These are phyloP conservation scores for Hymenopus coronatus DNA, from an alignment of 2,888 invertebrate genomes.

Conservation along the genomic window DNA sequence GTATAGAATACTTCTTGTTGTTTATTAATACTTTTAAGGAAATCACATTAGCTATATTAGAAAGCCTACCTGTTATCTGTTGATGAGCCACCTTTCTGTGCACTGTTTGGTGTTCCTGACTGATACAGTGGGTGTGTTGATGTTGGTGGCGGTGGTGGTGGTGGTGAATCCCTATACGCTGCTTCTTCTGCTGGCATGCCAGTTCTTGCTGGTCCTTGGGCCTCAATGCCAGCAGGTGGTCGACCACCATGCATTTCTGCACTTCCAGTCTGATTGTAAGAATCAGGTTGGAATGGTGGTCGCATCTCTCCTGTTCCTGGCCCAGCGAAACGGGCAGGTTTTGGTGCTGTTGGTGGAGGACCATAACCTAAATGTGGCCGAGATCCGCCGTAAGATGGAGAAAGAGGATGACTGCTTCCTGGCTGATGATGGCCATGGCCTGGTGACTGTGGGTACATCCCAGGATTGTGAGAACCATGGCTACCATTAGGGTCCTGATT, in stretches of 20 bases:
- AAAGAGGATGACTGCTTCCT: slow-evolving; percentile 40
- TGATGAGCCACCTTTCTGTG: background rate
- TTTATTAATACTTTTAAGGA: no score
- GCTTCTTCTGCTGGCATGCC: slow-evolving; percentile 31
- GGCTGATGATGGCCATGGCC: slow-evolving; percentile 42
- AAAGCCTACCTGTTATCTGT: background rate
- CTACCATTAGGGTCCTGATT: slow-evolving; percentile 15
- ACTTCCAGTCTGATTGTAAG: background rate
- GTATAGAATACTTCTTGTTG: no score
- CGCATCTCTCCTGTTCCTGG: slow-evolving; percentile 5
- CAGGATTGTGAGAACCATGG: background rate
- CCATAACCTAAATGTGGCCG: slow-evolving; percentile 45
- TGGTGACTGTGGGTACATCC: background rate
- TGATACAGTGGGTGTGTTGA: slow-evolving; percentile 67
- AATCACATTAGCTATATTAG: background rate
- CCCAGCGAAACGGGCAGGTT: slow-evolving; percentile 44
- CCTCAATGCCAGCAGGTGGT: background rate
- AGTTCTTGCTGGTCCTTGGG: slow-evolving; percentile 11
- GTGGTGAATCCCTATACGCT: slow-evolving; percentile 43
- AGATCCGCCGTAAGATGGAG: slow-evolving; percentile 37
- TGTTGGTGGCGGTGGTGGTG: slow-evolving; percentile 68
- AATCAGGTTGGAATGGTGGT: background rate
- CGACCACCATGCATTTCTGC: background rate
- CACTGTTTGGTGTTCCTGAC: slow-evolving; percentile 38
- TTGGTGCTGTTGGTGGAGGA: slow-evolving; percentile 55